A percentile compares a stretch with the other conserved stretches of the same genome.
Evolutionary conservation across 2,797 vertebrate genomes (phyloP).

Genomic region (Hyperoplus lanceolatus): DNA sequence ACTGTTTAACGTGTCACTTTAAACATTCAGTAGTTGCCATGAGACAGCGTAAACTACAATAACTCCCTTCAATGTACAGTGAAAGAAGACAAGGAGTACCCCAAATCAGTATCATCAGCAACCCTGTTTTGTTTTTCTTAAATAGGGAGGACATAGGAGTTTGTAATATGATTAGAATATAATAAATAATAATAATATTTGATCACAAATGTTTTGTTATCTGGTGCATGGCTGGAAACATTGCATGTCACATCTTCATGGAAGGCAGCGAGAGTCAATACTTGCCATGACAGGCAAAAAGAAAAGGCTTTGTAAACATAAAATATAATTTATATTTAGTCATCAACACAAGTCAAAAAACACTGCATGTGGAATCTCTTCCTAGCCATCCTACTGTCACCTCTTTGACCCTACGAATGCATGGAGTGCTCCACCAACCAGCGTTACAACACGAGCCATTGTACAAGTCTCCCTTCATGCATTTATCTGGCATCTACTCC

Average conservation of each 20-base stretch:
- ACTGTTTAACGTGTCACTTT: constrained; percentile 64
- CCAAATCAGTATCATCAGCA: constrained; percentile 55
- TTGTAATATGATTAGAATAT: constrained; percentile 68
- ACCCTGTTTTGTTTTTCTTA: constrained; percentile 54
- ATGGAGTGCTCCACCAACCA: constrained; percentile 62
- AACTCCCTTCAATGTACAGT: constrained; percentile 74
- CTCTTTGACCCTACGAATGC: constrained; percentile 75
- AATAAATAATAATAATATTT: constrained; percentile 82
- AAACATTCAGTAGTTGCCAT: constrained; percentile 83
- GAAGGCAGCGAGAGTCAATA: constrained; percentile 75
- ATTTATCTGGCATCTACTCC: constrained; percentile 75
- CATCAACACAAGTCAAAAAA: constrained; percentile 57
- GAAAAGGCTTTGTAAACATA: constrained; percentile 76
- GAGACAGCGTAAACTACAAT: constrained; percentile 71
- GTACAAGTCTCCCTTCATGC: constrained; percentile 75
- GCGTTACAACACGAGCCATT: constrained; percentile 78
- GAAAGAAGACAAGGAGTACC: constrained; percentile 66
- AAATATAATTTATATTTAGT: constrained; percentile 78
- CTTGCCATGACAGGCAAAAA: constrained; percentile 55
- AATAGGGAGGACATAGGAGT: constrained; percentile 57
- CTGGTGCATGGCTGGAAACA: constrained; percentile 62
- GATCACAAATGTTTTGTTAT: constrained; percentile 69
- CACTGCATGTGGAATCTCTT: constrained; percentile 65
- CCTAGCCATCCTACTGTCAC: constrained; percentile 62
- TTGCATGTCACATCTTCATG: constrained; percentile 68